phyloP scores from a whole-genome alignment of 2,113 vertebrate species.

The Gnathonemus echidnorhynchus region DNA sequence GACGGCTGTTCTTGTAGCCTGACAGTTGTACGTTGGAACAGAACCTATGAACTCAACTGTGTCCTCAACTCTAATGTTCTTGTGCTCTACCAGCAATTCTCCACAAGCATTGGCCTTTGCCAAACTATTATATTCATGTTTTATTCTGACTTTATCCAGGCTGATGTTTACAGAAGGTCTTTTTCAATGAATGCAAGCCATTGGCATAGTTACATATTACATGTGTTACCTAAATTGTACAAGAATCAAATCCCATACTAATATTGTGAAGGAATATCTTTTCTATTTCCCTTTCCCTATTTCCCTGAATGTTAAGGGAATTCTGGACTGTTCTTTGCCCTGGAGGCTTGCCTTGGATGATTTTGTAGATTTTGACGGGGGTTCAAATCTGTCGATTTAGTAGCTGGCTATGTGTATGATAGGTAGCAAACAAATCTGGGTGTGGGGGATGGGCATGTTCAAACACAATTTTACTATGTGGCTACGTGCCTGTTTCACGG shows the following conservation, averaged over 20 bases:
- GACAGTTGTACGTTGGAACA: background rate
- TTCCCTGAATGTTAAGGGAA: background rate
- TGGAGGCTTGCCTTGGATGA: background rate
- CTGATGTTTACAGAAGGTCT: background rate
- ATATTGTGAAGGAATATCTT: background rate
- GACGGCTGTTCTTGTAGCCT: background rate
- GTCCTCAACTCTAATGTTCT: background rate
- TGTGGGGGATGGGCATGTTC: background rate
- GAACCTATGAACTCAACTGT: background rate
- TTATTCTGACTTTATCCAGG: background rate
- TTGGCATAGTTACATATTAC: background rate
- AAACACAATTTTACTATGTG: background rate
- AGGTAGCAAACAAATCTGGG: background rate
- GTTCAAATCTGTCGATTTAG: background rate
- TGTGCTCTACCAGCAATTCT: background rate
- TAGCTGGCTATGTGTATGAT: background rate
- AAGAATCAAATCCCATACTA: background rate
- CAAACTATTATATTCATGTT: background rate
- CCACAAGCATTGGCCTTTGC: background rate
- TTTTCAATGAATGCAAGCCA: background rate
- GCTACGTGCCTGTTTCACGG: background rate
- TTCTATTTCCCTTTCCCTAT: background rate
- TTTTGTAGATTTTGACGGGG: background rate
- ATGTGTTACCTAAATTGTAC: background rate
- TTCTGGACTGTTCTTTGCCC: background rate